A percentile compares a stretch with the other conserved stretches of the same genome.
Conservation (phyloP, 2,113 vertebrate species). For the Hystrix brachyura region DNA sequence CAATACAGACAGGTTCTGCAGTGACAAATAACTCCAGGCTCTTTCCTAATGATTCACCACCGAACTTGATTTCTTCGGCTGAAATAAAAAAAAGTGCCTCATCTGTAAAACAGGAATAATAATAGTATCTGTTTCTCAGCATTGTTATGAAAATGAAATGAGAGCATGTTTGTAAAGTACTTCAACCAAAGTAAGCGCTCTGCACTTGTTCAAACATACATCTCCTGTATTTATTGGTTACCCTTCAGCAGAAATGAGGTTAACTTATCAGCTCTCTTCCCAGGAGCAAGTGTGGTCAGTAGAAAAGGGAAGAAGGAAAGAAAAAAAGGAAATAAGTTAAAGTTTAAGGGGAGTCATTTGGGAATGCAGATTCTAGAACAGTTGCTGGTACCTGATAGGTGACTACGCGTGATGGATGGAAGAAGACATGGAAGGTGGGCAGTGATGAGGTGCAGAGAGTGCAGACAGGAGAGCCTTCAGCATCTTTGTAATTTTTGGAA, state of each 20-base stretch:
- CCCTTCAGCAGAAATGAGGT: slow-evolving; percentile 43
- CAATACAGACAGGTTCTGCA: background rate
- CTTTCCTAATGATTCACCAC: slow-evolving; percentile 4
- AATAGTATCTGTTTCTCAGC: background rate
- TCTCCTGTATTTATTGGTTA: slow-evolving; percentile 25
- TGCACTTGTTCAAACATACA: background rate
- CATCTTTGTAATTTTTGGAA: background rate
- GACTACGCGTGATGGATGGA: background rate
- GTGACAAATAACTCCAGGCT: slow-evolving; percentile 4
- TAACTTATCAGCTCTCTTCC: slow-evolving; percentile 42
- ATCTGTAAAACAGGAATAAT: slow-evolving; percentile 67
- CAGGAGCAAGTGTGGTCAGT: background rate
- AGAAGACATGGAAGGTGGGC: background rate
- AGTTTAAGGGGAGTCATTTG: background rate
- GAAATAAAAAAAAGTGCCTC: slow-evolving; percentile 11
- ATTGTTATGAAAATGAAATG: slow-evolving; percentile 16
- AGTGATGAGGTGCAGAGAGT: background rate
- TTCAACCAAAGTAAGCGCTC: background rate
- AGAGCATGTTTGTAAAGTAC: slow-evolving; percentile 8
- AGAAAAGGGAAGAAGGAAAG: slow-evolving; percentile 17
- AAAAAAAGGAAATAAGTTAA: background rate
- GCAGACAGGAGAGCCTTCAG: background rate
- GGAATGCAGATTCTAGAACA: background rate
- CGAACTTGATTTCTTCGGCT: slow-evolving; percentile 48
- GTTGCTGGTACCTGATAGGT: background rate